Base-by-base conservation (phyloP, 2,888 invertebrate species). In the Drosophila dives region DNA sequence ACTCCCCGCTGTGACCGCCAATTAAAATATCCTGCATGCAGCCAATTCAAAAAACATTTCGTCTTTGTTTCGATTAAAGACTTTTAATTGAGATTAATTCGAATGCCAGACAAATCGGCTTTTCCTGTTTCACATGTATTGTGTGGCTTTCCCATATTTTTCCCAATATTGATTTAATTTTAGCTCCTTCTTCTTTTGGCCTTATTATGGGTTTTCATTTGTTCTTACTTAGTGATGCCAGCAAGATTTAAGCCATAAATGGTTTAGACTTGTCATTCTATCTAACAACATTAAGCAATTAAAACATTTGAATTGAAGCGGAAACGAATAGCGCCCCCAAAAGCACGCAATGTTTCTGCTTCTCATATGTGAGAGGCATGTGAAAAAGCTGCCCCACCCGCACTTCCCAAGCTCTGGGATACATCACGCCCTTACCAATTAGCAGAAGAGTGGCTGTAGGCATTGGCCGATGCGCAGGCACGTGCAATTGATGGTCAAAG, bases 401-500 rank as follows among this genome's bases (percentile, higher is more conserved):
- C 38, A 61, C 12, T 11, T 26, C 4, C 17, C 12, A 12, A 55
- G 45, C 62, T 32, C 1, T 4, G 8, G 45, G 15, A 23, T 8
- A 59, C 32, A 66, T 49, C 33, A 66, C 51, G 65, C 62, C 60
- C 64, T 56, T 59, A 67, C 63, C 83, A 89, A 85, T 87, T 80
- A 85, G 83, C 64, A 68, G 51, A 58, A 63, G 64, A 69, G 72
- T 70, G 51, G 66, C 83, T 82, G 89, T 77, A 86, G 75, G 75
- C 66, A 75, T 54, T 60, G 71, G 63, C 59, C 61, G 64, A 72
- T 38, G 64, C 62, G 51, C 48, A 26, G 72, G 86, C 90, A 89
- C 86, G 86, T 85, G 85, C 77, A 75, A 40, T 83, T 85, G 90
- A 85, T 86, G 81, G 81, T 65, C 84, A 60, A 80, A 81, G 64